phyloP scores from a whole-genome alignment of 2,797 vertebrate genomes.

The Emys orbicularis region DNA sequence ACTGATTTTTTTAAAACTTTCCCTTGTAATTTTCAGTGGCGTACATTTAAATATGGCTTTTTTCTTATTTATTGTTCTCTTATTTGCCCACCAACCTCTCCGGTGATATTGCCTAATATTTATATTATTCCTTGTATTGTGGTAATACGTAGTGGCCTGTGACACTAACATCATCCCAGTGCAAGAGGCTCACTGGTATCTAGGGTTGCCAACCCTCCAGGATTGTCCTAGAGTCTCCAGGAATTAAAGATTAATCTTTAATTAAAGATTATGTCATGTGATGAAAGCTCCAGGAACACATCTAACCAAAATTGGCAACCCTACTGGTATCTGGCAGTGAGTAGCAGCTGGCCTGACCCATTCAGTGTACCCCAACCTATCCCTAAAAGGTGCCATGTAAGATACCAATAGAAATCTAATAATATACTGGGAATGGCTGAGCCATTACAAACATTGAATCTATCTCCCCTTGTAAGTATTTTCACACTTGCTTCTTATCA shows the following conservation, averaged over 20 bases:
- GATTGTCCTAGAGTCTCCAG: no score
- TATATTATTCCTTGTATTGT: background rate
- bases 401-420: background rate
- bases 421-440: no score
- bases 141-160: background rate
- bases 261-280: no score
- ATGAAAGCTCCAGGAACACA: no score
- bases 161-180: background rate
- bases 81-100: accelerated
- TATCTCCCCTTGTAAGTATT: no score
- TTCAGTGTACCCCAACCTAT: background rate
- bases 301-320: no score
- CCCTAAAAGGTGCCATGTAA: background rate
- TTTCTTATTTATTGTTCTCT: background rate
- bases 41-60: background rate
- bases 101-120: background rate
- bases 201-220: background rate
- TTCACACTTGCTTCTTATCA: no score
- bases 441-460: no score
- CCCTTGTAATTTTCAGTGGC: background rate
- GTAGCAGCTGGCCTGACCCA: background rate
- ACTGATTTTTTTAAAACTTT: background rate
- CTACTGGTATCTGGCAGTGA: background rate
- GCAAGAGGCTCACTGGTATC: background rate
- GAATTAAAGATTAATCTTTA: no score